A percentile compares a stretch with the other conserved stretches of the same genome.
phyloP scores from a whole-genome alignment of 1,140 invertebrate genomes.

The Drosophila pseudoananassae region DNA sequence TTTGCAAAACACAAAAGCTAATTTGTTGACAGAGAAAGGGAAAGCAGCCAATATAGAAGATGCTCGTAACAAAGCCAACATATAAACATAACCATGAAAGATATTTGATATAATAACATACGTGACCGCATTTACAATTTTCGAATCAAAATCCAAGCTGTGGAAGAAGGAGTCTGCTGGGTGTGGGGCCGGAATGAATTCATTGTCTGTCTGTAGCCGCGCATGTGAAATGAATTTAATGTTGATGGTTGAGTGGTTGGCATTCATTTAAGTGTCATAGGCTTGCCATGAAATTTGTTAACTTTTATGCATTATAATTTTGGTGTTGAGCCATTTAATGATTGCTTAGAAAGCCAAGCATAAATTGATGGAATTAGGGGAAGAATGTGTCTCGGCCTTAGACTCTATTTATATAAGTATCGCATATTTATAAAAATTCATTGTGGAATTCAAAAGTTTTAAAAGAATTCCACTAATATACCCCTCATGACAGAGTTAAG shows the following conservation, averaged over 20 bases:
- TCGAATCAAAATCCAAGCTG: conserved; percentile 72
- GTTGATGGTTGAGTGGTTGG: conserved; percentile 8
- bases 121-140: conserved; percentile 83
- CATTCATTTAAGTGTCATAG: conserved; percentile 30
- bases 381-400: background rate
- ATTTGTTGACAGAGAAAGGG: conserved; percentile 63
- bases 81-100: conserved; percentile 79
- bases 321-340: conserved; percentile 51
- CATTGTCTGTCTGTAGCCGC: conserved; percentile 54
- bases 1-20: conserved; percentile 62
- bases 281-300: conserved; percentile 68
- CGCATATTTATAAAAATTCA: too few species aligned
- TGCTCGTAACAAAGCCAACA: conserved; percentile 42
- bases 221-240: conserved; percentile 71
- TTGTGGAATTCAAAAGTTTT: background rate
- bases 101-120: conserved; percentile 83
- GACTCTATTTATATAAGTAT: too few species aligned
- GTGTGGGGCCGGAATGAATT: conserved; percentile 14
- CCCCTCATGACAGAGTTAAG: background rate
- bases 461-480: background rate
- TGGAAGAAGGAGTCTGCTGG: conserved; percentile 5
- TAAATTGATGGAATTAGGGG: background rate
- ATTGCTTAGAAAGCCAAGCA: conserved; percentile 11
- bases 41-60: conserved; percentile 8
- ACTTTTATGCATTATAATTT: conserved; percentile 67